These are phyloP conservation scores for Ischnura elegans DNA, from an alignment of 2,888 invertebrate genomes.

Conservation along the genomic window DNA sequence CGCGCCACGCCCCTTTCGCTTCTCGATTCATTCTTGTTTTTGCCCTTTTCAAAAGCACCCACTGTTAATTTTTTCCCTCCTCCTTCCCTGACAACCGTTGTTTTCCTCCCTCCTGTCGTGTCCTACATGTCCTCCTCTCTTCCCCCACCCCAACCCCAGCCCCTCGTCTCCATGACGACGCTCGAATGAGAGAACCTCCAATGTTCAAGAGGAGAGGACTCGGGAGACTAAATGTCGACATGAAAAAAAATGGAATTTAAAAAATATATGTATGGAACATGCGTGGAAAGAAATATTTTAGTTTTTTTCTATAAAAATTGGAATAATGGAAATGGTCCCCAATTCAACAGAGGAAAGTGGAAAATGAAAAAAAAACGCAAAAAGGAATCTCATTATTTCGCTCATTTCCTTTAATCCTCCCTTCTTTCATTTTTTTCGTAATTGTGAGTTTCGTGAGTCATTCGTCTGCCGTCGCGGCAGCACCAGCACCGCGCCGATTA, in stretches of 20 bases:
- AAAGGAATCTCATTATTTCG: neutral
- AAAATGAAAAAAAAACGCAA: neutral
- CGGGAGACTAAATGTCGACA: neutral
- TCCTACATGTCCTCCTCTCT: neutral
- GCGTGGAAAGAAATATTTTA: neutral
- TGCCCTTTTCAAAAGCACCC: neutral
- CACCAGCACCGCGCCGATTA: conserved; percentile 5
- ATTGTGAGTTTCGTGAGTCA: neutral
- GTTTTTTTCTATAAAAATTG: no score
- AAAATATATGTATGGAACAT: neutral
- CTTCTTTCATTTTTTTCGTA: neutral
- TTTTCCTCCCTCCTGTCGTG: neutral
- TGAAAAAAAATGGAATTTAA: no score
- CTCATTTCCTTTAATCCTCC: neutral
- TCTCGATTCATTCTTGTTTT: neutral
- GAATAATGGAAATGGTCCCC: no score
- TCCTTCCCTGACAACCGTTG: neutral
- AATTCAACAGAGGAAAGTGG: no score
- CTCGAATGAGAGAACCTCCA: neutral
- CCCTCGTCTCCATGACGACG: neutral
- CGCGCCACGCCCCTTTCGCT: neutral
- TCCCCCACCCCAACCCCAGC: neutral
- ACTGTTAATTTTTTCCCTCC: no score
- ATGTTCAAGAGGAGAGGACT: neutral
- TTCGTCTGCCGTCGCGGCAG: neutral